A percentile compares a stretch with the other conserved stretches of the same genome.
These are phyloP conservation scores for Patiria pectinifera DNA, from an alignment of 53 echinoderm and acorn worm species.

Conservation along the genomic window DNA sequence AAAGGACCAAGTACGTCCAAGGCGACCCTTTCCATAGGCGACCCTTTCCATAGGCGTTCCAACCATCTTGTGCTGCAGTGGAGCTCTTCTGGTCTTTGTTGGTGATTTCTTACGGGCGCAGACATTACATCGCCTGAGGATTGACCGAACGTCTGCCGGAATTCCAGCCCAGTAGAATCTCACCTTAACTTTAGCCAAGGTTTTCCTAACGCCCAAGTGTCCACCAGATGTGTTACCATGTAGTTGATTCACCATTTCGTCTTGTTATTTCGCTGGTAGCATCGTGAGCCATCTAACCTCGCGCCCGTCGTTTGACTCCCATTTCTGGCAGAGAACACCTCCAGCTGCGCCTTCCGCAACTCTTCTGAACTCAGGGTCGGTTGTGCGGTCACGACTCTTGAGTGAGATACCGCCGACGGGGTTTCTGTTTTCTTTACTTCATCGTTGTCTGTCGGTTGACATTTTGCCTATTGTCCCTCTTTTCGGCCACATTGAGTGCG, in stretches of 20 bases:
- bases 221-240: constrained; percentile 57
- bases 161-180: constrained; percentile 72
- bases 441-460: too few species aligned
- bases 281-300: constrained; percentile 31
- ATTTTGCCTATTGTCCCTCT: too few species aligned
- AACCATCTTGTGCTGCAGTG: constrained; percentile 47
- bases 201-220: constrained; percentile 72
- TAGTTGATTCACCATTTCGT: constrained; percentile 55
- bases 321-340: constrained; percentile 32
- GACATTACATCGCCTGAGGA: constrained; percentile 47
- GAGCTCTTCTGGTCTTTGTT: constrained; percentile 32
- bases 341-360: too few species aligned
- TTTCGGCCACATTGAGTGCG: too few species aligned
- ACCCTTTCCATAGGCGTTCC: constrained; percentile 60
- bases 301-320: constrained; percentile 48
- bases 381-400: too few species aligned
- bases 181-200: constrained; percentile 52
- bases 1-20: constrained; percentile 65
- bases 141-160: constrained; percentile 54
- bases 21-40: constrained; percentile 65
- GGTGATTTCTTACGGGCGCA: constrained; percentile 66
- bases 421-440: too few species aligned
- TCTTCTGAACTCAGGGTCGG: too few species aligned
- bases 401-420: too few species aligned
- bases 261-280: not conserved